Base-by-base conservation (phyloP, 2,888 invertebrate genomes). In the Cheilosia variabilis region DNA sequence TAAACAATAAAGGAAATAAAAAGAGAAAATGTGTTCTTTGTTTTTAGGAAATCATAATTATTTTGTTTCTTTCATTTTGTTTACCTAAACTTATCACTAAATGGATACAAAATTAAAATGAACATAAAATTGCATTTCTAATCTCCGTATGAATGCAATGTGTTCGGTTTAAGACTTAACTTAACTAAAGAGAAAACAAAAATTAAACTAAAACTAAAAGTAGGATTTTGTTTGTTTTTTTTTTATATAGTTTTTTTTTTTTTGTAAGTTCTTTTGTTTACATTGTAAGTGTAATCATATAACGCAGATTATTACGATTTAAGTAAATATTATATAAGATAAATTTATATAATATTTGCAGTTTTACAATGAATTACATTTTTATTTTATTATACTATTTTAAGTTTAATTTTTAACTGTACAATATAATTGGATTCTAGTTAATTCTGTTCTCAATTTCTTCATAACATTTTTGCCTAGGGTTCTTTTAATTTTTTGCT, bases 371-470 rank as follows among this genome's bases (percentile, higher is more conserved):
- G 66, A 83, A 58, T 41, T 62, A 58, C 53, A 80, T 77, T 69
- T 80, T 17, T 77, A 57, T 71, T 81, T 76, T 73, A 53, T 66
- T 69, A 50, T 57, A 31, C 13, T 52, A 55, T 60, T 57, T 66
- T 47, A 22, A 55, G 31, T 53, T 53, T 82, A 80, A 19, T 80
- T 77, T 79, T 90, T 87, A 90, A 89, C 92, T 91, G 90, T 91
- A 91, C 91, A 91, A 87, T 88, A 89, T 72, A 86, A 89, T 89
- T 91, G 90, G 86, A 91, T 91, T 88, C 89, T 89, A 89, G 91
- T 91, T 87, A 91, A 88, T 89, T 90, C 90, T 89, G 90, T 88
- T 89, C 89, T 91, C 88, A 90, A 87, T 80, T 91, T 90, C 88
- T 91, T 90, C 88, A 91, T 89, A 81, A 88, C 89, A 68, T 80